Percentiles rank a stretch among this genome's conserved stretches.
phyloP scores from a whole-genome alignment of 2,888 invertebrate species.

The Phortica magna region DNA sequence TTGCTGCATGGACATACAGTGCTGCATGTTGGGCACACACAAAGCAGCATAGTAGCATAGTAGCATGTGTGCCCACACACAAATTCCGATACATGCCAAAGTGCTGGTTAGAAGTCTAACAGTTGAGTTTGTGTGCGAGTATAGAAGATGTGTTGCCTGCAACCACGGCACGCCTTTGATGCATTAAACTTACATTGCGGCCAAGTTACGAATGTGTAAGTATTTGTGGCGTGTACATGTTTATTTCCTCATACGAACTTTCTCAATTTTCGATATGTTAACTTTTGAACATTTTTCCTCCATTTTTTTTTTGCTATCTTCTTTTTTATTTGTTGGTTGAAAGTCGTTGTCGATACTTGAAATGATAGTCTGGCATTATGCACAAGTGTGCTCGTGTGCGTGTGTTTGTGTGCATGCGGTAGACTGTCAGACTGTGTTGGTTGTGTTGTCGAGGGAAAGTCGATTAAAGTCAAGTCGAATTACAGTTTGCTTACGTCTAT shows the following conservation, averaged over 20 bases:
- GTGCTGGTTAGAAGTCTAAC: too few species aligned
- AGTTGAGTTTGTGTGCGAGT: too few species aligned
- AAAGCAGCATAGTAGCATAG: too few species aligned
- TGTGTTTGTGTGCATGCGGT: neutral
- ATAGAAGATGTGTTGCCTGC: neutral
- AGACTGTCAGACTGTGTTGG: neutral
- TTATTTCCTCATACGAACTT: slow-evolving; percentile 43
- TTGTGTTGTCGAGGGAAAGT: neutral
- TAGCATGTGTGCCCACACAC: too few species aligned
- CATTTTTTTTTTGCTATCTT: neutral
- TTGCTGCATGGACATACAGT: neutral
- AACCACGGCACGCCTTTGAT: slow-evolving; percentile 53
- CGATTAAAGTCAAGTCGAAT: slow-evolving; percentile 4
- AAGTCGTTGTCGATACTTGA: slow-evolving; percentile 21
- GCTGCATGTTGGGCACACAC: too few species aligned
- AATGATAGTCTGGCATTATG: slow-evolving; percentile 9
- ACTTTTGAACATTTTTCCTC: slow-evolving; percentile 25
- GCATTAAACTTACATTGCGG: slow-evolving; percentile 34
- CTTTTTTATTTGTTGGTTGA: neutral
- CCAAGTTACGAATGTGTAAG: neutral
- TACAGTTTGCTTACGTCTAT: neutral
- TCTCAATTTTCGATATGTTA: slow-evolving; percentile 49
- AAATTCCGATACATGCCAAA: too few species aligned
- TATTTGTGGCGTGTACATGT: slow-evolving; percentile 32
- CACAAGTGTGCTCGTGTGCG: neutral